Percentiles rank a stretch among this genome's conserved stretches.
These are phyloP conservation scores for Pangasius djambal DNA, from an alignment of 2,797 vertebrate species.

Conservation along the genomic window DNA sequence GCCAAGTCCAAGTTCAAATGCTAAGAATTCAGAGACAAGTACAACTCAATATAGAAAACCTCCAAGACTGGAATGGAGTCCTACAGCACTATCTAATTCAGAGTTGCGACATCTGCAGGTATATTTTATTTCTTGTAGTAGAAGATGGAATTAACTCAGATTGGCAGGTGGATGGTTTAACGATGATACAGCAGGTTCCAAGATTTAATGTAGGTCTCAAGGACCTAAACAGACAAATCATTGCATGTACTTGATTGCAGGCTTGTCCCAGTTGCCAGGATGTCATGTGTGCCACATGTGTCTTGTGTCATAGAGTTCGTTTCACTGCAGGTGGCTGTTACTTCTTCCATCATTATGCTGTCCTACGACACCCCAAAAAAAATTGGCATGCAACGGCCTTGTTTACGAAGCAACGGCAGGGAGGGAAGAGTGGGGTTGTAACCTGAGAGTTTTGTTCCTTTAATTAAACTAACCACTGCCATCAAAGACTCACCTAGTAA, in stretches of 20 bases:
- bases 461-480: conserved; percentile 73
- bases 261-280: background rate
- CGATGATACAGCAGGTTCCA: background rate
- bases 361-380: conserved; percentile 23
- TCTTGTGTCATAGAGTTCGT: background rate
- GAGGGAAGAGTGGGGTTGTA: conserved; percentile 52
- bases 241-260: background rate
- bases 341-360: background rate
- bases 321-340: background rate
- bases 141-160: background rate
- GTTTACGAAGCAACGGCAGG: conserved; percentile 37
- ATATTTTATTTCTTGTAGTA: background rate
- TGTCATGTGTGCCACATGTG: background rate
- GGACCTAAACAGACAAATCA: background rate
- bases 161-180: background rate
- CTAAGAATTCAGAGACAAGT: background rate
- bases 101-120: background rate
- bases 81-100: background rate
- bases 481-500: conserved; percentile 65
- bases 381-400: conserved; percentile 13
- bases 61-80: background rate
- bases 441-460: conserved; percentile 70
- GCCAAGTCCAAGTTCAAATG: background rate
- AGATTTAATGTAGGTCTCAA: background rate
- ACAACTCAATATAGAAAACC: background rate